Percentiles rank a stretch among this genome's conserved stretches.
These are phyloP conservation scores for Spialia ferax DNA, from an alignment of 2,888 invertebrate genomes.

Conservation along the genomic window DNA sequence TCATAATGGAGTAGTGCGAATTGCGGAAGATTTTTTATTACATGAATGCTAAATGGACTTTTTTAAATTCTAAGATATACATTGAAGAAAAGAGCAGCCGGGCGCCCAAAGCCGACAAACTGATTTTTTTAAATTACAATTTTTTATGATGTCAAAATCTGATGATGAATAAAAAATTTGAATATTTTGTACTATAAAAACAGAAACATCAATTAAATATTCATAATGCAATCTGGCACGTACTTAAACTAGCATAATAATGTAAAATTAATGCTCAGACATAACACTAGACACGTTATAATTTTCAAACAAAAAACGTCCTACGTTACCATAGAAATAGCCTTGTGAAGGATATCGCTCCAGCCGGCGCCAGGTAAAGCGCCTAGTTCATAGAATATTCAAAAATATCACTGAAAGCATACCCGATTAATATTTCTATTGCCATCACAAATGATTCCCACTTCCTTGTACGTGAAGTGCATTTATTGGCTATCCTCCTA, in stretches of 20 bases:
- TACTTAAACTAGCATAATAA: not conserved
- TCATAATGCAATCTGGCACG: not conserved
- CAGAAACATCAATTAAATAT: not conserved
- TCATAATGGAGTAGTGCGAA: too few species aligned
- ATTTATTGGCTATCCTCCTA: conserved; percentile 64
- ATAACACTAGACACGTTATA: not conserved
- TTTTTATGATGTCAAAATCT: too few species aligned
- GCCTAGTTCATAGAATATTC: conserved; percentile 50
- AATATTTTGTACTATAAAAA: not conserved
- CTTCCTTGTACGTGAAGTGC: conserved; percentile 83
- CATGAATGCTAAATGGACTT: too few species aligned
- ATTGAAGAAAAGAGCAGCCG: too few species aligned
- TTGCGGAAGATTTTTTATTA: too few species aligned
- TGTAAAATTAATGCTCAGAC: not conserved
- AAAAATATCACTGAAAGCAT: conserved; percentile 52
- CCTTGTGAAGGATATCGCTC: conserved; percentile 47
- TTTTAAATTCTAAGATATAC: too few species aligned
- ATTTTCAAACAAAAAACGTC: not conserved
- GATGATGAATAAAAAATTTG: too few species aligned
- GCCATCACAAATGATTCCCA: conserved; percentile 75
- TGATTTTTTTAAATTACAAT: too few species aligned
- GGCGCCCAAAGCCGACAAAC: too few species aligned
- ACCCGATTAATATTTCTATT: conserved; percentile 79
- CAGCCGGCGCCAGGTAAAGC: conserved; percentile 26
- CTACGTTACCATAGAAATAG: conserved; percentile 25